A percentile compares a stretch with the other conserved stretches of the same genome.
Evolutionary conservation across 37 sponge, comb jelly and placozoan genomes (phyloP).

Genomic region (Geodia barretti): DNA sequence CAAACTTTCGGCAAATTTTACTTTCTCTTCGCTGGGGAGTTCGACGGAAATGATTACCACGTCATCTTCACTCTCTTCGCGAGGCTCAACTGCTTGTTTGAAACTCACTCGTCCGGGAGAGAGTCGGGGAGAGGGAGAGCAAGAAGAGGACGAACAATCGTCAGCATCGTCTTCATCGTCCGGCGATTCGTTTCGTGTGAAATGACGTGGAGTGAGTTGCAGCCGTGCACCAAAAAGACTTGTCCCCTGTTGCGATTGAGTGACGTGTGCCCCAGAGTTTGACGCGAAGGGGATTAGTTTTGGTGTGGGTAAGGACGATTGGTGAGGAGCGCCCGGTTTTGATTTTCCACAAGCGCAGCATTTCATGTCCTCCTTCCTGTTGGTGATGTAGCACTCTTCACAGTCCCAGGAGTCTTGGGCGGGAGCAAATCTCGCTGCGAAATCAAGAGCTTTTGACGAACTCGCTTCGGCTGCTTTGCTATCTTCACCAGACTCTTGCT

Average conservation of each 20-base stretch:
- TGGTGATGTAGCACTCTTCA: conserved; percentile 26
- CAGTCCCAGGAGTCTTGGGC: conserved; percentile 31
- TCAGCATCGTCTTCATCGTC: not conserved
- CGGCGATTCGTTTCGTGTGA: not conserved
- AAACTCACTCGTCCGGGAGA: not conserved
- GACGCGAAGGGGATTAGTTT: not conserved
- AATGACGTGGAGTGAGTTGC: not conserved
- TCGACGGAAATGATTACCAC: conserved; percentile 50
- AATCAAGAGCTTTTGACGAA: not conserved
- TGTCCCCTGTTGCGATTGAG: not conserved
- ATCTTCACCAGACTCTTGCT: conserved; percentile 2
- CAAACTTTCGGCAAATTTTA: conserved; percentile 44
- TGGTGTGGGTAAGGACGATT: not conserved
- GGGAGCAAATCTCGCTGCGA: not conserved
- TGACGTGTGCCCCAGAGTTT: not conserved
- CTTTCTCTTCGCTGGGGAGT: conserved; percentile 61
- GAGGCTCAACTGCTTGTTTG: not conserved
- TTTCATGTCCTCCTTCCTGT: conserved; percentile 20
- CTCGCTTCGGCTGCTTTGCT: not conserved
- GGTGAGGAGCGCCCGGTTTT: conserved; percentile 9
- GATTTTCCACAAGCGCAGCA: conserved; percentile 31
- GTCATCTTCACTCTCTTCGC: conserved; percentile 53
- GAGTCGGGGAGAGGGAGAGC: not conserved
- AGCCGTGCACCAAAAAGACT: not conserved
- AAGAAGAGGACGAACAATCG: not conserved